phyloP scores from a whole-genome alignment of 2,888 invertebrate genomes.

The Cheilosia soror region DNA sequence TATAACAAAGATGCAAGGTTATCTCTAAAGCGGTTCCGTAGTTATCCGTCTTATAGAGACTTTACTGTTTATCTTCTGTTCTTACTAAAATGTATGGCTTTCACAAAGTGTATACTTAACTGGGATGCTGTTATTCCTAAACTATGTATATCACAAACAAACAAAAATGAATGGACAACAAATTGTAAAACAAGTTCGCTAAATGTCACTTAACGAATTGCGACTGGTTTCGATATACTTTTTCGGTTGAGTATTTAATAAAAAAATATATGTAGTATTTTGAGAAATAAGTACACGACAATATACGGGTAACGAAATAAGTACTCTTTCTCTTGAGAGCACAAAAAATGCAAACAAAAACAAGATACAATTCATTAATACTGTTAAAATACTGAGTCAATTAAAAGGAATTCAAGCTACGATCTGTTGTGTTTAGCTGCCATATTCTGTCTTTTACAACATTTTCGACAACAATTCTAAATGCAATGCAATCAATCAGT shows the following conservation, averaged over 20 bases:
- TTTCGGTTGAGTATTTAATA: conserved; percentile 15
- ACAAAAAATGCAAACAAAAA: conserved; percentile 30
- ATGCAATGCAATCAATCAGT: conserved; percentile 41
- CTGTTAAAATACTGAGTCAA: conserved; percentile 68
- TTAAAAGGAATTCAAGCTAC: conserved; percentile 40
- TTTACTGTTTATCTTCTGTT: conserved; percentile 3
- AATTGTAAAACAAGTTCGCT: conserved; percentile 10
- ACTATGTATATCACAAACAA: conserved; percentile 55
- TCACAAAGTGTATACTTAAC: conserved; percentile 21
- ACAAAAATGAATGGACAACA: conserved; percentile 30
- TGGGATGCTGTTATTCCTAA: conserved; percentile 28
- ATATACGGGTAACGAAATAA: conserved; percentile 27
- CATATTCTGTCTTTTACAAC: conserved; percentile 18
- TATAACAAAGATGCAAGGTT: conserved; percentile 53
- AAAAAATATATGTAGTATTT: neutral
- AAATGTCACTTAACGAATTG: conserved; percentile 21
- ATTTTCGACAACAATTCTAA: conserved; percentile 42
- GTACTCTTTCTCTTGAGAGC: conserved; percentile 1
- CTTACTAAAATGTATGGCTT: conserved; percentile 19
- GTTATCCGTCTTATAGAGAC: conserved; percentile 28
- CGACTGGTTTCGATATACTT: conserved; percentile 19
- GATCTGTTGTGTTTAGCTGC: conserved; percentile 36
- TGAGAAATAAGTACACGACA: conserved; percentile 24
- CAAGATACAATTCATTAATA: conserved; percentile 47
- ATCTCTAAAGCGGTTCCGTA: conserved; percentile 34